These are phyloP conservation scores for Anguilla anguilla DNA, from an alignment of 2,797 vertebrate species.

Conservation along the genomic window DNA sequence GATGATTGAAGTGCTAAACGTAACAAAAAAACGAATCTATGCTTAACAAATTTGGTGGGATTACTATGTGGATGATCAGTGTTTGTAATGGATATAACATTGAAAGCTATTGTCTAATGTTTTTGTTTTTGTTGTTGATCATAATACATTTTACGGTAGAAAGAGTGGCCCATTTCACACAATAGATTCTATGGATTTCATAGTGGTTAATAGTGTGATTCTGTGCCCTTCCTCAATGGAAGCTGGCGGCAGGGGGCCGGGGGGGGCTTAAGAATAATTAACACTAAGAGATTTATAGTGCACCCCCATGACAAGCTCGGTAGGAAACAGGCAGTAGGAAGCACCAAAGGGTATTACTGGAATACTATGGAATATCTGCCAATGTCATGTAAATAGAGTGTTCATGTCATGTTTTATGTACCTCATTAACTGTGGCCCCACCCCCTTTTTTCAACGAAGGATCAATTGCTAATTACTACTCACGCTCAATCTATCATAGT, in stretches of 20 bases:
- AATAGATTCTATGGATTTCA: background rate
- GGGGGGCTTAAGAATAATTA: background rate
- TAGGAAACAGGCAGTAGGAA: background rate
- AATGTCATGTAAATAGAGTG: background rate
- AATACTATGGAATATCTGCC: background rate
- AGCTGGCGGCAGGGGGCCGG: background rate
- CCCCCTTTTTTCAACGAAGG: background rate
- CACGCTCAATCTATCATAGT: background rate
- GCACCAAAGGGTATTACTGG: background rate
- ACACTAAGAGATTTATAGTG: background rate
- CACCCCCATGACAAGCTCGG: background rate
- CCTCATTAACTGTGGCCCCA: background rate
- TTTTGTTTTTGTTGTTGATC: too few species aligned
- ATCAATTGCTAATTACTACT: background rate
- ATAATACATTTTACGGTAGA: background rate
- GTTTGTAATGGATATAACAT: too few species aligned
- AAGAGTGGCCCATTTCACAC: background rate
- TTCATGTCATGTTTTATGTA: background rate
- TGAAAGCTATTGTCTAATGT: too few species aligned
- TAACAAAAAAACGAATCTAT: background rate
- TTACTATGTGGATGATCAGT: background rate
- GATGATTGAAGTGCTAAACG: background rate
- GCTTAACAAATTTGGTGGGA: background rate
- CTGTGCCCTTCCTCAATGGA: background rate
- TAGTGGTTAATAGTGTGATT: background rate